These are phyloP conservation scores for Ageneiosus marmoratus DNA, from an alignment of 2,113 vertebrate species.

Conservation along the genomic window DNA sequence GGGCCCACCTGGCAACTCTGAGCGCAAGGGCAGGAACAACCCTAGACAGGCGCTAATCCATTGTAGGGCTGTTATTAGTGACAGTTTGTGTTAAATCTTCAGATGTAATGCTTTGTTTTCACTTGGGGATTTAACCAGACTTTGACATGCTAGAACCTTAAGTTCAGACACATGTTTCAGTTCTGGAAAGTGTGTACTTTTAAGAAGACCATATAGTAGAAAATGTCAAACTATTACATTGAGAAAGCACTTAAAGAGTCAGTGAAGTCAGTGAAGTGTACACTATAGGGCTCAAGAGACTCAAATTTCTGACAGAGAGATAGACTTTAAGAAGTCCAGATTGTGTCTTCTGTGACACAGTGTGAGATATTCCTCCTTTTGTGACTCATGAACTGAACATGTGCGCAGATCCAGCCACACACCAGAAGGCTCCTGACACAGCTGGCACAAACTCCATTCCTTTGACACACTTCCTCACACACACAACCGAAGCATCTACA, in stretches of 20 bases:
- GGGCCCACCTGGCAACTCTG: too few species aligned
- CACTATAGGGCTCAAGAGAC: neutral
- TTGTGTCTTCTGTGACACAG: neutral
- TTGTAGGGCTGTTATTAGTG: too few species aligned
- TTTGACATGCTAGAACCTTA: neutral
- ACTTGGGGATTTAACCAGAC: neutral
- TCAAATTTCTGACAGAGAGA: neutral
- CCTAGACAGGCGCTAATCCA: too few species aligned
- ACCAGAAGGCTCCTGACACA: conserved; percentile 15
- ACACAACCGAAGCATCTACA: neutral
- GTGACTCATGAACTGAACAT: conserved; percentile 23
- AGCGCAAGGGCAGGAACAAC: too few species aligned
- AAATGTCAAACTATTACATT: neutral
- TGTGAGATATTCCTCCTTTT: neutral
- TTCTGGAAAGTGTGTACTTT: neutral
- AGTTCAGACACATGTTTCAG: too few species aligned
- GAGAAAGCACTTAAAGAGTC: neutral
- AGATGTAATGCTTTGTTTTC: neutral
- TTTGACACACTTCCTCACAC: conserved; percentile 3
- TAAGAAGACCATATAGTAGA: neutral
- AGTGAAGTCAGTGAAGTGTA: neutral
- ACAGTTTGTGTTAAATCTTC: neutral
- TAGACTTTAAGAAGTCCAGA: neutral
- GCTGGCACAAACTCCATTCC: neutral
- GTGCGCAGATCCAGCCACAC: neutral